phyloP scores from a whole-genome alignment of 1,140 invertebrate genomes.

The Euborellia annulipes region DNA sequence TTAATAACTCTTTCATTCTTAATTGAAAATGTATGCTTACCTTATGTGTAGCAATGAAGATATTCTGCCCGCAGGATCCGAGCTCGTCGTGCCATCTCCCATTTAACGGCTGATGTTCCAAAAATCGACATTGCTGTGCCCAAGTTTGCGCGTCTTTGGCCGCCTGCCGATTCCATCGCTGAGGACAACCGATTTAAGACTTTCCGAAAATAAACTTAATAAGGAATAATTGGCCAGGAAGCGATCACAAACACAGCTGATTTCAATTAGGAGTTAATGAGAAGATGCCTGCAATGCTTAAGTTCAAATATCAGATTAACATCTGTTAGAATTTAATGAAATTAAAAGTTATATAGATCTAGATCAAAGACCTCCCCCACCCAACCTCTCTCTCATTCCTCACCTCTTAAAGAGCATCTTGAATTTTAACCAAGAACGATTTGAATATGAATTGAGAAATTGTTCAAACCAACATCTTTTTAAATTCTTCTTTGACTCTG shows the following conservation, averaged over 20 bases:
- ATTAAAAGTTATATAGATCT: too few relatives aligned
- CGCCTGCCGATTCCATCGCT: conserved; percentile 56
- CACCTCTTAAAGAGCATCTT: too few relatives aligned
- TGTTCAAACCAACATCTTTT: too few relatives aligned
- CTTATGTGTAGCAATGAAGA: conserved; percentile 61
- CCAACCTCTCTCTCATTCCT: too few relatives aligned
- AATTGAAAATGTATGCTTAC: too few relatives aligned
- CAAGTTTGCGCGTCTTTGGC: conserved; percentile 55
- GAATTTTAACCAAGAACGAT: too few relatives aligned
- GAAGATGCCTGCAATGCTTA: conserved; percentile 3
- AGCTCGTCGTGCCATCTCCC: conserved; percentile 47
- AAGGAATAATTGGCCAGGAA: conserved; percentile 8
- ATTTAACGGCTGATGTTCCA: conserved; percentile 49
- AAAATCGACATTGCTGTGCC: conserved; percentile 49
- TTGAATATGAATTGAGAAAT: too few relatives aligned
- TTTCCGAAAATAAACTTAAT: conserved; percentile 2
- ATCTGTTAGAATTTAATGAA: too few relatives aligned
- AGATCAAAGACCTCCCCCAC: too few relatives aligned
- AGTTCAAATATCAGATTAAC: too few relatives aligned
- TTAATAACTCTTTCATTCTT: too few relatives aligned
- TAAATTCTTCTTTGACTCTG: too few relatives aligned
- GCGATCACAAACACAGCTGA: background rate
- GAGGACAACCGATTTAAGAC: conserved; percentile 15
- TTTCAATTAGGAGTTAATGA: conserved; percentile 2
- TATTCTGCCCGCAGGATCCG: conserved; percentile 66